phyloP scores from a whole-genome alignment of 1,140 invertebrate species.

The Trachymyrmex cornetzi region DNA sequence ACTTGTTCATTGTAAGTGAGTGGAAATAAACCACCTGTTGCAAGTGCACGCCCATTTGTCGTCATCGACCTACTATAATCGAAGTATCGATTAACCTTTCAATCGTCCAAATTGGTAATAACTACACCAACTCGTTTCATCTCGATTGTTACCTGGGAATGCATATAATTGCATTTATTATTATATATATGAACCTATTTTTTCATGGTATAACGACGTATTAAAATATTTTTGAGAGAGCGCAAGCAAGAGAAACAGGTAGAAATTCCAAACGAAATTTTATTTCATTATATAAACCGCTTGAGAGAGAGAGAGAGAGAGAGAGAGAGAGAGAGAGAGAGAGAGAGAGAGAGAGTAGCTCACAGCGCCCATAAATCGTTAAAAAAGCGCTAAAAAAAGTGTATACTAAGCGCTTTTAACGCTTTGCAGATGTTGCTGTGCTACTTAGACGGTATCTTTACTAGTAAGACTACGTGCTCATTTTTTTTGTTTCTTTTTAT shows the following conservation, averaged over 20 bases:
- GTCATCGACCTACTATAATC: constrained; percentile 21
- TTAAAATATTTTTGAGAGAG: not conserved
- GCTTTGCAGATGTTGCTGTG: too few species aligned
- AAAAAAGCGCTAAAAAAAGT: too few species aligned
- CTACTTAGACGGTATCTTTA: not conserved
- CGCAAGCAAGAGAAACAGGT: not conserved
- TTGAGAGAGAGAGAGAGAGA: too few species aligned
- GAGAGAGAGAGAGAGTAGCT: too few species aligned
- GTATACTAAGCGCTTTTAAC: too few species aligned
- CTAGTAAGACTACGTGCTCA: not conserved
- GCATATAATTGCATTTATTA: not conserved
- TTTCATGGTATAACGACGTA: not conserved
- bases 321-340: too few species aligned
- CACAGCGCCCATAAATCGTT: too few species aligned
- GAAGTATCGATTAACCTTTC: constrained; percentile 66
- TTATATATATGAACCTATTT: not conserved
- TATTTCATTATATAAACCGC: not conserved
- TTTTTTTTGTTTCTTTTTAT: not conserved
- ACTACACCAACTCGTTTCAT: constrained; percentile 15
- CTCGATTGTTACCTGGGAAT: constrained; percentile 6
- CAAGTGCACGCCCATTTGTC: constrained; percentile 39
- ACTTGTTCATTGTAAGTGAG: constrained; percentile 20
- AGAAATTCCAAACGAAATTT: not conserved
- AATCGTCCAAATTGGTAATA: constrained; percentile 22
- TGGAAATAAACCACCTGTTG: constrained; percentile 65